Conservation (phyloP, 2,113 vertebrate genomes). For the Lophotis ruficrista region DNA sequence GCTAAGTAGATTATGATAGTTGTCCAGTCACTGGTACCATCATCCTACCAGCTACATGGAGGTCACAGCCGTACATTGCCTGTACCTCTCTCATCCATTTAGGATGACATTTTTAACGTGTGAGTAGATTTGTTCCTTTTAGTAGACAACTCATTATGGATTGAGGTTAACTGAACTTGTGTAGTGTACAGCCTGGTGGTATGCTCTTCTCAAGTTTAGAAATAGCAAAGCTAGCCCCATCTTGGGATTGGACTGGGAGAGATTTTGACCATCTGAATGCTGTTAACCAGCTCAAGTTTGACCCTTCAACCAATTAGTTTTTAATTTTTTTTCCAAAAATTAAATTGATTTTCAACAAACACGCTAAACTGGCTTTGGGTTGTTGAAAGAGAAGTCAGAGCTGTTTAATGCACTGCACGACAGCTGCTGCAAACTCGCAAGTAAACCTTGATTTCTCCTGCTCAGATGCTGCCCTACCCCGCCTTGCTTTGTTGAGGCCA, state of each 20-base stretch:
- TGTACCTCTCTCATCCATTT: not conserved
- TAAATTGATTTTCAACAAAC: not conserved
- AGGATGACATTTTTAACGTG: rapidly evolving
- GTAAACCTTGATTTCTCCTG: not conserved
- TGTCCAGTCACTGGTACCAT: not conserved
- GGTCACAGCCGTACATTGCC: not conserved
- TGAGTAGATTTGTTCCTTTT: not conserved
- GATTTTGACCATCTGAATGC: not conserved
- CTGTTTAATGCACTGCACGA: not conserved
- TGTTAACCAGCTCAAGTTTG: not conserved
- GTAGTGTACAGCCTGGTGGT: not conserved
- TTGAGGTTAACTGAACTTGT: not conserved
- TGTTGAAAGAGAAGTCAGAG: not conserved
- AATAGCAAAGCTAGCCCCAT: not conserved
- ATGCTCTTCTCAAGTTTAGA: not conserved
- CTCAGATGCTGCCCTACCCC: not conserved
- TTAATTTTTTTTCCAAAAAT: not conserved
- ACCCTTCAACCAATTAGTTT: not conserved
- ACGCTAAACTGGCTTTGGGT: not conserved
- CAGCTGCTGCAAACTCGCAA: not conserved
- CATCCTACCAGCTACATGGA: not conserved
- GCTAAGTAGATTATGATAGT: not conserved
- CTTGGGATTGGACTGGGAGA: not conserved
- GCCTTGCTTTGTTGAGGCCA: not conserved
- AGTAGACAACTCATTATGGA: not conserved